Evolutionary conservation across 2,888 invertebrate species (phyloP), one percentile per base, ranked within the genome.

Genomic region (Myopa tessellatipennis): DNA sequence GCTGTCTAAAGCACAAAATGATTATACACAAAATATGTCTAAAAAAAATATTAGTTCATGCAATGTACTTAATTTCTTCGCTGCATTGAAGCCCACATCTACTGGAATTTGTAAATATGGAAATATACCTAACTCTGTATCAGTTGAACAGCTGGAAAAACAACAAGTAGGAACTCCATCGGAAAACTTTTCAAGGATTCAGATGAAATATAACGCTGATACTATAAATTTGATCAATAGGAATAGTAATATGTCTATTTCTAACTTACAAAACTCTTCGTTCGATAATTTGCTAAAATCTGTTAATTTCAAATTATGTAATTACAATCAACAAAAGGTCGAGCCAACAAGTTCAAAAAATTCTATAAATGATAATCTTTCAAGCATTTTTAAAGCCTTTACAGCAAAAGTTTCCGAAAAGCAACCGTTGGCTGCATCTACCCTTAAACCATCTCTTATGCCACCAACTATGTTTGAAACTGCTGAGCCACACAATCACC

Each of bases 111-210:
- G 93, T 61, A 87, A 94, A 16, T 90, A 96, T 55, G 95, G 95
- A 85, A 92, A 95, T 80, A 90, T 96, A 50, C 94, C 95, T 58
- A 86, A 85, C 78, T 85, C 86, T 0, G 83, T 89, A 2, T 95
- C 96, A 0, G 95, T 95, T 16, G 96, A 96, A 87, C 96, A 97
- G 86, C 94, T 97, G 85, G 97, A 97, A 86, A 95, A 95, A 84
- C 96, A 95, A 83, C 96, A 96, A 83, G 91, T 95, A 74, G 94
- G 94, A 26, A 92, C 93, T 52, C 94, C 95, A 16, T 95, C 95
- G 0, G 93, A 93, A 82, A 93, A 93, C 82, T 91, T 92, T 83
- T 87, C 83, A 84, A 77, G 78, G 73, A 40, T 75, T 87, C 89
- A 90, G 71, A 88, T 89, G 40, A 67, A 69, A 71, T 63, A 73